Percentiles rank a stretch among this genome's conserved stretches.
Evolutionary conservation across 2,113 vertebrate species (phyloP).

Genomic region (Myotis davidii): DNA sequence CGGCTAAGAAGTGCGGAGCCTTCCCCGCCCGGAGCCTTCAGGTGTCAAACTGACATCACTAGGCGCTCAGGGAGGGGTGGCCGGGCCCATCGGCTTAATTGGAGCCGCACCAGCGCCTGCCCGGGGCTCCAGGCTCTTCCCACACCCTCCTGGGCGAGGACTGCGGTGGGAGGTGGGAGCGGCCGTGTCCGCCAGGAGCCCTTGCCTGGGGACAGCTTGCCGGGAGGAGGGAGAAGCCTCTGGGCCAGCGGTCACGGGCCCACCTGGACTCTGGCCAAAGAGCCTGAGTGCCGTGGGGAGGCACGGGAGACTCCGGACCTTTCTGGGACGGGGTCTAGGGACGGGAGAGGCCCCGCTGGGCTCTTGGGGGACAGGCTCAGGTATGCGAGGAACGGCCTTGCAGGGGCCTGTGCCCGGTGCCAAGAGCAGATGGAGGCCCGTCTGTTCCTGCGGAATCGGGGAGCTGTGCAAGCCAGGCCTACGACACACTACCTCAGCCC

Average conservation of each 20-base stretch:
- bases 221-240: background rate
- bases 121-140: slow-evolving; percentile 79
- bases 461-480: background rate
- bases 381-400: accelerated
- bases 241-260: background rate
- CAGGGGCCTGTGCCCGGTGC: background rate
- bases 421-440: slow-evolving; percentile 15
- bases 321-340: background rate
- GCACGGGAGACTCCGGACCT: background rate
- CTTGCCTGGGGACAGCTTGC: slow-evolving; percentile 47
- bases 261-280: background rate
- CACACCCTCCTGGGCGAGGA: slow-evolving; percentile 60
- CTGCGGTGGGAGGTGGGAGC: slow-evolving; percentile 61
- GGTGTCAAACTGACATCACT: slow-evolving; percentile 82
- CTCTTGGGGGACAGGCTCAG: background rate
- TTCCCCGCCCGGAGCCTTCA: slow-evolving; percentile 80
- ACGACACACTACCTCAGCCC: background rate
- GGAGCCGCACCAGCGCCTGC: slow-evolving; percentile 79
- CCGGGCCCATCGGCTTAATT: slow-evolving; percentile 80
- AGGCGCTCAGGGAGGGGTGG: slow-evolving; percentile 75
- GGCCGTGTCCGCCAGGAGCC: background rate
- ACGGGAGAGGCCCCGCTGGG: background rate
- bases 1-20: slow-evolving; percentile 69
- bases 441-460: background rate
- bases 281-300: background rate